Evolutionary conservation across 2,113 vertebrate genomes (phyloP).

Genomic region (Chrysochloris asiatica): DNA sequence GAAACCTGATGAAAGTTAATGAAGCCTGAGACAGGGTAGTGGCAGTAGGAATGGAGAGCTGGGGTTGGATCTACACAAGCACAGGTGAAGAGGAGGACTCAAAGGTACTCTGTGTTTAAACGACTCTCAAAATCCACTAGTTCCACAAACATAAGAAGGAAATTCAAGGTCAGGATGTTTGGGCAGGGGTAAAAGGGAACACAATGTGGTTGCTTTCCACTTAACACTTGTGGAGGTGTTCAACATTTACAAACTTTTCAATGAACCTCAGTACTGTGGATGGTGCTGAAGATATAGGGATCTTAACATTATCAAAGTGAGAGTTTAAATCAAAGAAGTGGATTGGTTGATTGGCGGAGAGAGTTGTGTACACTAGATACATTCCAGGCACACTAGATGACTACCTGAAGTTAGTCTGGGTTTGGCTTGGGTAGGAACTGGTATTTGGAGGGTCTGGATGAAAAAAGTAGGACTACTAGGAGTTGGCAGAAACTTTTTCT

Average conservation of each 20-base stretch:
- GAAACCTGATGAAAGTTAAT: background rate
- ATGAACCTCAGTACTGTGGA: background rate
- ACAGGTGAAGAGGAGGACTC: background rate
- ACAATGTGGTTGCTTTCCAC: background rate
- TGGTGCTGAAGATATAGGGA: background rate
- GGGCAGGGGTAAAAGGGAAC: background rate
- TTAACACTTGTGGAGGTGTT: background rate
- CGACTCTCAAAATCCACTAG: background rate
- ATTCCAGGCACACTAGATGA: conserved; percentile 52
- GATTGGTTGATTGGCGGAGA: too few species aligned
- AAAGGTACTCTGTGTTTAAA: too few species aligned
- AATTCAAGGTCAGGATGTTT: background rate
- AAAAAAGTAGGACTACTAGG: conserved; percentile 16
- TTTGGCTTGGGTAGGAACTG: background rate
- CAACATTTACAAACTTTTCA: conserved; percentile 15
- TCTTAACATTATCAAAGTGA: background rate
- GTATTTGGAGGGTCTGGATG: background rate
- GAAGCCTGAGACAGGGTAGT: background rate
- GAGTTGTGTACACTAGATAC: too few species aligned
- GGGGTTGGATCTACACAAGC: background rate
- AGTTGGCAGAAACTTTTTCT: conserved; percentile 29
- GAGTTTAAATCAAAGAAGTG: background rate
- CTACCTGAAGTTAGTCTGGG: background rate
- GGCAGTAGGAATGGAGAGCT: background rate
- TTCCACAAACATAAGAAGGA: background rate